Evolutionary conservation across 2,797 vertebrate genomes (phyloP).

Genomic region (Emydoidea blandingii): DNA sequence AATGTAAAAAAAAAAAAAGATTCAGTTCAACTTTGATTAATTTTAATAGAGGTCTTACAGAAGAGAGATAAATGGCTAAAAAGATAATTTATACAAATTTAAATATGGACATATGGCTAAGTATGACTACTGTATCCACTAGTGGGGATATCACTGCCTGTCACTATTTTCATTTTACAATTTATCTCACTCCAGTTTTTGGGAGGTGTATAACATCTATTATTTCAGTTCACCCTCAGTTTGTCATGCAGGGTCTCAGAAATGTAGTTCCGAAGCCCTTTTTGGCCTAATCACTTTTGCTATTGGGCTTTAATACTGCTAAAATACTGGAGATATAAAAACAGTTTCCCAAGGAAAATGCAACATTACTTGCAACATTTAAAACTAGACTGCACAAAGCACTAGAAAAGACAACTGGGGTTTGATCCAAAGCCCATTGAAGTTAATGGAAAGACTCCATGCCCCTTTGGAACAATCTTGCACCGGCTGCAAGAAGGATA

Average conservation of each 20-base stretch:
- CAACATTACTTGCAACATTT: background rate
- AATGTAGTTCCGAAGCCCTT: background rate
- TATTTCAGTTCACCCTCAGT: background rate
- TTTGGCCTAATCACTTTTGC: background rate
- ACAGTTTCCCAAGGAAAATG: background rate
- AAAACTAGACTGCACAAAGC: background rate
- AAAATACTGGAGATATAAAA: too few species aligned
- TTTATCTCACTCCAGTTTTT: background rate
- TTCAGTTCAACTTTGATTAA: background rate
- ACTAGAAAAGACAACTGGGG: background rate
- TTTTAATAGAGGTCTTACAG: background rate
- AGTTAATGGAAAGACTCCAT: too few species aligned
- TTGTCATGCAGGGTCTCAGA: background rate
- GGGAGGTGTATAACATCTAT: background rate
- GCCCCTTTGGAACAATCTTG: too few species aligned
- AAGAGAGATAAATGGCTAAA: background rate
- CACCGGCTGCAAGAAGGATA: too few species aligned
- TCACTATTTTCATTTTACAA: background rate
- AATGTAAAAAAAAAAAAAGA: background rate
- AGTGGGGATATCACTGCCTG: background rate
- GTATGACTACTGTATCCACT: background rate
- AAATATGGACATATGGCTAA: background rate
- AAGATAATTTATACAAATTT: background rate
- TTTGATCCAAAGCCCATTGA: background rate
- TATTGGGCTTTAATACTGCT: background rate